Evolutionary conservation across 2,797 vertebrate species (phyloP).

Genomic region (Anniella stebbinsi): DNA sequence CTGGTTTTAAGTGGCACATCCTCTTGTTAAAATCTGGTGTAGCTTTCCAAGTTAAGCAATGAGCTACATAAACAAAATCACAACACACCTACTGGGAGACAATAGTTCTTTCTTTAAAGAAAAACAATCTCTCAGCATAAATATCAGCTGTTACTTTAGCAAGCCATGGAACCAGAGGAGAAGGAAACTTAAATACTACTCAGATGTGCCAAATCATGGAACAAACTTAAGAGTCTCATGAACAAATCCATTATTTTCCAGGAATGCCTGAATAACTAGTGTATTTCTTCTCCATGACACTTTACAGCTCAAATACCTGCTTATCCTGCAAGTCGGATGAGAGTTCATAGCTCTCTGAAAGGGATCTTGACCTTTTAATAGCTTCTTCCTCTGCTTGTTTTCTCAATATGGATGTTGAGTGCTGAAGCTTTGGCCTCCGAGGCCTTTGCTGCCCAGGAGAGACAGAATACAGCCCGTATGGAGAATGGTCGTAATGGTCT

Average conservation of each 20-base stretch:
- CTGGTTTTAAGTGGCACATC: slow-evolving; percentile 36
- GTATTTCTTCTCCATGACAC: not conserved
- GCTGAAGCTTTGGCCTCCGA: slow-evolving; percentile 91
- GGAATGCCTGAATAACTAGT: not conserved
- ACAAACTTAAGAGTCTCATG: not conserved
- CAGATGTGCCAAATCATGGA: not conserved
- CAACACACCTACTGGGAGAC: not conserved
- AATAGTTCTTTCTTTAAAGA: not conserved
- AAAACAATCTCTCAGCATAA: fast-evolving
- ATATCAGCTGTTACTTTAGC: not conserved
- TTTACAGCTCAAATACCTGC: slow-evolving; percentile 83
- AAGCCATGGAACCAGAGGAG: not conserved
- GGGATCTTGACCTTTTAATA: slow-evolving; percentile 95
- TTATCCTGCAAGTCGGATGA: slow-evolving; percentile 98
- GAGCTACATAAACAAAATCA: not conserved
- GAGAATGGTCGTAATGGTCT: slow-evolving; percentile 88
- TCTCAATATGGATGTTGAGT: slow-evolving; percentile 94
- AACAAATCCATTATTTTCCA: slow-evolving; percentile 25
- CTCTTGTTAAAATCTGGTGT: slow-evolving; percentile 21
- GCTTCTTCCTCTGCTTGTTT: slow-evolving; percentile 98
- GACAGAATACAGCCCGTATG: slow-evolving; percentile 86
- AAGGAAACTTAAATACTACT: not conserved
- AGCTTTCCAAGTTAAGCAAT: slow-evolving; percentile 12
- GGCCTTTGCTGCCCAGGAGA: slow-evolving; percentile 86
- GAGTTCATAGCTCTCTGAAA: slow-evolving; percentile 99